Evolutionary conservation across 2,888 invertebrate genomes (phyloP).

Genomic region (Ophion obscuratus): DNA sequence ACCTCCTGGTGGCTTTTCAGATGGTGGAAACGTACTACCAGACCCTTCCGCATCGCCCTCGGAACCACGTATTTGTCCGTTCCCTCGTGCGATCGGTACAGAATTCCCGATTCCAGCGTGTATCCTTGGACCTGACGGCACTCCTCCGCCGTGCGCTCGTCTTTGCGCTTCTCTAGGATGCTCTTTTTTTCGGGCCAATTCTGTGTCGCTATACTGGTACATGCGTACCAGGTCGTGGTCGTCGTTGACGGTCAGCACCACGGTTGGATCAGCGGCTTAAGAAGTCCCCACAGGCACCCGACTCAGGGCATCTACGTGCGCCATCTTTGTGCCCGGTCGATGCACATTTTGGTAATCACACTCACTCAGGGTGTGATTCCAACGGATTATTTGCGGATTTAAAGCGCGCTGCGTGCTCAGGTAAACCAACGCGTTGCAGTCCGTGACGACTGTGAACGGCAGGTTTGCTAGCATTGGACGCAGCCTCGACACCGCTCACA

Average conservation of each 20-base stretch:
- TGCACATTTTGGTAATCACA: conserved; percentile 63
- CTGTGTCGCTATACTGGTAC: conserved; percentile 16
- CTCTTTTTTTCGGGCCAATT: neutral
- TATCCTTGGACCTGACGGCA: neutral
- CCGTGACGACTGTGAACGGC: conserved; percentile 51
- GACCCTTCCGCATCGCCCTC: conserved; percentile 5
- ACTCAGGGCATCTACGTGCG: conserved; percentile 69
- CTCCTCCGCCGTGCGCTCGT: neutral
- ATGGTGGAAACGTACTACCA: conserved; percentile 3
- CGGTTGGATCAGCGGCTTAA: neutral
- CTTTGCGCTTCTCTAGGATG: neutral
- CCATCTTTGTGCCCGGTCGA: conserved; percentile 65
- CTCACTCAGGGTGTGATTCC: conserved; percentile 21
- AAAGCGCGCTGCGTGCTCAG: conserved; percentile 19
- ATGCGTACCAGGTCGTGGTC: conserved; percentile 3
- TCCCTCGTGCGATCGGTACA: neutral
- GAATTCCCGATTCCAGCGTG: neutral
- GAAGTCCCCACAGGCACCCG: conserved; percentile 53
- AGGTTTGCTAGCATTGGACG: conserved; percentile 20
- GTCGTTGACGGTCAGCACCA: neutral
- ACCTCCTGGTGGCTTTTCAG: conserved; percentile 19
- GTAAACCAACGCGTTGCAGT: conserved; percentile 20
- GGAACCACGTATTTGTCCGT: neutral
- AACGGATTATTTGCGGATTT: conserved; percentile 28
- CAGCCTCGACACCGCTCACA: conserved; percentile 29